Evolutionary conservation across 2,888 invertebrate species (phyloP).

Genomic region (Ditula angustiorana): DNA sequence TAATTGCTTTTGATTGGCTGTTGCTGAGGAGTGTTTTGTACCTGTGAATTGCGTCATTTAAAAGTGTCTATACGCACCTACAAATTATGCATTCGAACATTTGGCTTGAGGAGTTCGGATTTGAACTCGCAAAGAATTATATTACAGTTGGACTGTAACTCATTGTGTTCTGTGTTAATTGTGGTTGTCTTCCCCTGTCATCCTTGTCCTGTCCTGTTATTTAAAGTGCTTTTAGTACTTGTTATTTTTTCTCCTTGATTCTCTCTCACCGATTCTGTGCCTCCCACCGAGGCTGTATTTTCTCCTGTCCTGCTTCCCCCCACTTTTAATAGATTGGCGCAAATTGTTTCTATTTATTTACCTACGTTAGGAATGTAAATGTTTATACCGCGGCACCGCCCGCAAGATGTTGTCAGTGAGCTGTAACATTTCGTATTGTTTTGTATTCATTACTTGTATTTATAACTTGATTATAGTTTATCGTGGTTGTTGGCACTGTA

Average conservation of each 20-base stretch:
- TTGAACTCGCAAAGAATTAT: conserved; percentile 5
- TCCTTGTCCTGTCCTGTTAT: conserved; percentile 18
- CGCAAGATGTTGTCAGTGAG: conserved; percentile 41
- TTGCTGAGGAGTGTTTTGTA: conserved; percentile 72
- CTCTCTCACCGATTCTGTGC: conserved; percentile 7
- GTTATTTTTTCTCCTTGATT: conserved; percentile 11
- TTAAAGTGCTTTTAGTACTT: conserved; percentile 13
- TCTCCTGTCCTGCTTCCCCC: conserved; percentile 2
- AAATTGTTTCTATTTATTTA: conserved; percentile 39
- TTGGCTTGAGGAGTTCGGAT: conserved; percentile 9
- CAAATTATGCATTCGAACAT: conserved; percentile 19
- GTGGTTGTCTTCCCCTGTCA: conserved; percentile 17
- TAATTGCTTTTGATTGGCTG: conserved; percentile 60
- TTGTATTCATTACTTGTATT: conserved; percentile 72
- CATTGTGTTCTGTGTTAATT: conserved; percentile 3
- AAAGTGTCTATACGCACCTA: conserved; percentile 48
- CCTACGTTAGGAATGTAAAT: conserved; percentile 22
- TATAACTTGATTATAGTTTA: conserved; percentile 80
- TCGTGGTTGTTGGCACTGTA: conserved; percentile 80
- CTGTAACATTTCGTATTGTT: conserved; percentile 74
- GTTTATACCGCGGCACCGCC: conserved; percentile 27
- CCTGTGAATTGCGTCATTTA: conserved; percentile 78
- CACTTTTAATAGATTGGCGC: conserved; percentile 36
- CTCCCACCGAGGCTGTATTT: conserved; percentile 1
- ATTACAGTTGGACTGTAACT: conserved; percentile 14